phyloP scores from a whole-genome alignment of 2,797 vertebrate genomes.

The Nyctalus aviator region DNA sequence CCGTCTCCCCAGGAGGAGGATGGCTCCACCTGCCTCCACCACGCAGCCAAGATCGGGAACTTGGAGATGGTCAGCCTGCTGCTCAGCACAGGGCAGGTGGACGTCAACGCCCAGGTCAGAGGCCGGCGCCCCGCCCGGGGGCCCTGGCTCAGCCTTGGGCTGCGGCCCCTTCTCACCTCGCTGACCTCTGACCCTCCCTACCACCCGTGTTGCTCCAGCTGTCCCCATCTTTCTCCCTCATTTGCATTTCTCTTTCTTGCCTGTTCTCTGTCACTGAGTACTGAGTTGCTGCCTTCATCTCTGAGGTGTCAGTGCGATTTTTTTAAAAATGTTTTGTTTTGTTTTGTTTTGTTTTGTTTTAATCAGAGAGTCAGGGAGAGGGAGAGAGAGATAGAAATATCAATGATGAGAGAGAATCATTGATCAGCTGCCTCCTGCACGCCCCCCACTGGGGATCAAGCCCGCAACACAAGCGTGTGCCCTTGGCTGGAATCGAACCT shows the following conservation, averaged over 20 bases:
- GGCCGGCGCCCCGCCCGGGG: accelerated
- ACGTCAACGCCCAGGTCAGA: constrained; percentile 94
- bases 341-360: no score
- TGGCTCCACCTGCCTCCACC: constrained; percentile 96
- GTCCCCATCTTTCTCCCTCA: neutral
- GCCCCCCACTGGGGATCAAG: no score
- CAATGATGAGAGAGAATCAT: no score
- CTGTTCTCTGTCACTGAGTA: neutral
- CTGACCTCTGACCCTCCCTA: neutral
- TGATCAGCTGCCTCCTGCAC: no score
- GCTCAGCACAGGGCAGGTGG: constrained; percentile 94
- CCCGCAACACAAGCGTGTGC: no score
- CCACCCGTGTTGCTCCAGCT: neutral
- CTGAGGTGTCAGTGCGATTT: neutral
- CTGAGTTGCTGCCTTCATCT: neutral
- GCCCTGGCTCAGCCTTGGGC: neutral
- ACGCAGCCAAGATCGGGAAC: constrained; percentile 94
- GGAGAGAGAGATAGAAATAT: no score
- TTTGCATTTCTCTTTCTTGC: neutral
- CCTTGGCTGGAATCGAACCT: no score
- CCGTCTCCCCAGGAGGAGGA: constrained; percentile 91
- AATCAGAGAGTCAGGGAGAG: no score
- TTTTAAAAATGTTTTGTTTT: no score
- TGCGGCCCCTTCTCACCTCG: neutral
- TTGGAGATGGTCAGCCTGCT: constrained; percentile 93